Evolutionary conservation across 2,888 invertebrate genomes (phyloP).

Genomic region (Eutolmus rufibarbis): DNA sequence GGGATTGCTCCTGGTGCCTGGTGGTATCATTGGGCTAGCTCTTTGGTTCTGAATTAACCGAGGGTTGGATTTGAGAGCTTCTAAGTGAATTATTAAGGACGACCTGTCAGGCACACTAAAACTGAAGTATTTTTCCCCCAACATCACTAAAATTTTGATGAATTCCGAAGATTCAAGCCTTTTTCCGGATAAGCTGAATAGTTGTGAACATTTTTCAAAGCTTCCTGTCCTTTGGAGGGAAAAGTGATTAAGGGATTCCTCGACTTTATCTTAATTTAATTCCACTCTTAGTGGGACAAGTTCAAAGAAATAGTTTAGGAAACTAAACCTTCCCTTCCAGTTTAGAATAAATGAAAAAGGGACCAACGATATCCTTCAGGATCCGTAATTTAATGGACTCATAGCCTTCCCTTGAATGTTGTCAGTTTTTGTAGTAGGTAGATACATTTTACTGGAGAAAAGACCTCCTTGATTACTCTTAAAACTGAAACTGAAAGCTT

Average conservation of each 20-base stretch:
- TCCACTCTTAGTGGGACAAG: not conserved
- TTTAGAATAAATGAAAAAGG: not conserved
- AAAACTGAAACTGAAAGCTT: not conserved
- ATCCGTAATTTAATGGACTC: not conserved
- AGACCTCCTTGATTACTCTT: not conserved
- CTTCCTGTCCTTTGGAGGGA: not conserved
- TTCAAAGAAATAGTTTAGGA: not conserved
- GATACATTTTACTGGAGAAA: not conserved
- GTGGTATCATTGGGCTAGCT: not conserved
- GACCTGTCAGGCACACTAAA: not conserved
- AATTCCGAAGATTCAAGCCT: not conserved
- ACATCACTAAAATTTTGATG: not conserved
- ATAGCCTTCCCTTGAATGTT: not conserved
- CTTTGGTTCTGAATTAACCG: not conserved
- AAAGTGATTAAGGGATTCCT: not conserved
- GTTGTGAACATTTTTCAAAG: not conserved
- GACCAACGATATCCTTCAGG: not conserved
- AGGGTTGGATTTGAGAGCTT: not conserved
- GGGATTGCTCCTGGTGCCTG: not conserved
- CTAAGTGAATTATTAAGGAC: not conserved
- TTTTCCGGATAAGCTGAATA: not conserved
- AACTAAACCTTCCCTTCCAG: not conserved
- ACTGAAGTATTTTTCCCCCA: not conserved
- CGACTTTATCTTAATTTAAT: not conserved
- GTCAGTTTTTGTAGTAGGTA: not conserved